A percentile compares a stretch with the other conserved stretches of the same genome.
Evolutionary conservation across 1,140 invertebrate species (phyloP).

Genomic region (Tetranychus urticae): DNA sequence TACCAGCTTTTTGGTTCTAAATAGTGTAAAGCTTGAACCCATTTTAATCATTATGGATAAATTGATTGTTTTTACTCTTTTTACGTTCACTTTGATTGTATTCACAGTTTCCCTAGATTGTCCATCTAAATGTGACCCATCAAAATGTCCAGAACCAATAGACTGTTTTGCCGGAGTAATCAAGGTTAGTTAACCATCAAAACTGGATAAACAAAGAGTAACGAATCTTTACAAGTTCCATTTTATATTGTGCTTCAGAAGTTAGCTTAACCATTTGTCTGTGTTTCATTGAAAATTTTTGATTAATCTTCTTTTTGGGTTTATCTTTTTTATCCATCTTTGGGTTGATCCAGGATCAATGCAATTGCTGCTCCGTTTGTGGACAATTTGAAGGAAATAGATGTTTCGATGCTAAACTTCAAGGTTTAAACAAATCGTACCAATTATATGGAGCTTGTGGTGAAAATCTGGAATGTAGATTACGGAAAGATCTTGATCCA

Average conservation of each 20-base stretch:
- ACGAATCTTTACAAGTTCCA: no score
- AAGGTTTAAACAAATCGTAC: neutral
- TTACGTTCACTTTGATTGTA: neutral
- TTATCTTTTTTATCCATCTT: neutral
- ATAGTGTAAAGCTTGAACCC: neutral
- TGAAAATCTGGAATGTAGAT: conserved; percentile 22
- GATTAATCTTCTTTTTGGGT: neutral
- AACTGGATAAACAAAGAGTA: no score
- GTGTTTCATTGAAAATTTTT: neutral
- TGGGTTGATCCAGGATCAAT: conserved; percentile 28
- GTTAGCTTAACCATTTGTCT: neutral
- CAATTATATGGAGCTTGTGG: conserved; percentile 22
- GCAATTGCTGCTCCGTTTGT: conserved; percentile 32
- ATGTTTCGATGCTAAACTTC: conserved; percentile 17
- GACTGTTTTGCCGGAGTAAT: conserved; percentile 24
- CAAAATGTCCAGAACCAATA: conserved; percentile 13
- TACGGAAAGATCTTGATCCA: conserved; percentile 18
- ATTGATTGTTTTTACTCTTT: neutral
- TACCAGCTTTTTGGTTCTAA: neutral
- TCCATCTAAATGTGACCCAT: conserved; percentile 13
- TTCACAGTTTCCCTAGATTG: neutral
- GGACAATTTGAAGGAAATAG: conserved; percentile 26
- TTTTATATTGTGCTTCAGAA: no score
- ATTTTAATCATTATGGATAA: neutral
- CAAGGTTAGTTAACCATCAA: neutral